Evolutionary conservation across 2,113 vertebrate genomes (phyloP).

Genomic region (Oenanthe oenanthe): DNA sequence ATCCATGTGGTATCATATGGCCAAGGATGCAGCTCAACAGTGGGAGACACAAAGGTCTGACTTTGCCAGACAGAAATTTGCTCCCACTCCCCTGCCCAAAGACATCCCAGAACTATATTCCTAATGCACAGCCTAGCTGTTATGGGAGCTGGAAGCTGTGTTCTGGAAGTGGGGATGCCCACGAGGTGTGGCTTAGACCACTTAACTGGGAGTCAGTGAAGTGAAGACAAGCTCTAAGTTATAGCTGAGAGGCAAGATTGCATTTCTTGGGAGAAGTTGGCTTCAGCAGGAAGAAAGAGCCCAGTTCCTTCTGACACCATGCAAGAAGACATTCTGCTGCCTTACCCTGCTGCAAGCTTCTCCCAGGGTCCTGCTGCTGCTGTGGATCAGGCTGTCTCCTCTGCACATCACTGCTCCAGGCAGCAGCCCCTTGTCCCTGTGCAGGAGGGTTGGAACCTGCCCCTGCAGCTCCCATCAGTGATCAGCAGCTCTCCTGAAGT

Average conservation of each 20-base stretch:
- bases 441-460: not conserved
- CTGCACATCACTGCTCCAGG: not conserved
- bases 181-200: fast-evolving
- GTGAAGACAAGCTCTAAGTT: not conserved
- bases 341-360: not conserved
- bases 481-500: not conserved
- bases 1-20: fast-evolving
- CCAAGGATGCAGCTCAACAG: not conserved
- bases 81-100: not conserved
- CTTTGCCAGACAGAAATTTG: not conserved
- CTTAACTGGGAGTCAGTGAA: not conserved
- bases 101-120: not conserved
- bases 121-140: fast-evolving
- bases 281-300: not conserved
- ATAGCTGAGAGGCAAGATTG: not conserved
- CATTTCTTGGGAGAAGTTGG: not conserved
- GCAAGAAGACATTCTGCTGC: not conserved
- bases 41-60: fast-evolving
- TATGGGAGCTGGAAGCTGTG: fast-evolving
- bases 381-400: not conserved
- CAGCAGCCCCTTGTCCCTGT: not conserved
- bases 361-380: not conserved
- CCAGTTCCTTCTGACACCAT: not conserved
- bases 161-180: not conserved
- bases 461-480: not conserved